phyloP scores from a whole-genome alignment of 2,113 vertebrate species.

The Ciconia stormi region DNA sequence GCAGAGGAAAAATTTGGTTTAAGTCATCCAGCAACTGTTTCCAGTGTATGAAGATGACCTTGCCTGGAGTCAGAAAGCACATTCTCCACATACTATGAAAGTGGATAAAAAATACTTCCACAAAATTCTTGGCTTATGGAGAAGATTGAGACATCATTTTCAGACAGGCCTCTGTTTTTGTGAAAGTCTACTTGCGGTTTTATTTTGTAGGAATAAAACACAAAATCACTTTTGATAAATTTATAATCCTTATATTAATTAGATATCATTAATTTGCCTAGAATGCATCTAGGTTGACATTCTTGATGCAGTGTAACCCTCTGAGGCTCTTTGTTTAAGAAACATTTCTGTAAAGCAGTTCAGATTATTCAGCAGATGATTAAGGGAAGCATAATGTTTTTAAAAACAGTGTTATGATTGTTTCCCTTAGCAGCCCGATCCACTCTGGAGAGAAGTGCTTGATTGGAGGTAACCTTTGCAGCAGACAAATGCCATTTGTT shows the following conservation, averaged over 20 bases:
- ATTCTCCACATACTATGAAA: neutral
- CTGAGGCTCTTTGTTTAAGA: slow-evolving; percentile 1
- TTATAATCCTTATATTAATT: neutral
- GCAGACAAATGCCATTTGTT: neutral
- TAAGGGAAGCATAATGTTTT: neutral
- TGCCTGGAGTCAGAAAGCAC: neutral
- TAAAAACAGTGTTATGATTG: neutral
- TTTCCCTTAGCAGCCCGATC: neutral
- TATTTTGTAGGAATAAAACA: neutral
- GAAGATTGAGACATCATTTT: neutral
- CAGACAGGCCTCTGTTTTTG: neutral
- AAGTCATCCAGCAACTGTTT: neutral
- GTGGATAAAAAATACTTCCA: neutral
- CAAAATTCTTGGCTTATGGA: neutral
- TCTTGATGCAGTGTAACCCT: neutral
- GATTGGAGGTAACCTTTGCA: neutral
- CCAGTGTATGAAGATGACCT: neutral
- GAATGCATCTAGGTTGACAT: neutral
- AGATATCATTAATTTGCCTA: neutral
- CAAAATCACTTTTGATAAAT: neutral
- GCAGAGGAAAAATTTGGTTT: neutral
- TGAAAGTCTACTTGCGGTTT: neutral
- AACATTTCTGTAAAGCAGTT: neutral
- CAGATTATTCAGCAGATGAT: neutral
- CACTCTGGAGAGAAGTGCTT: neutral